Evolutionary conservation across 1,140 invertebrate genomes (phyloP), one percentile per base, ranked within the genome.

Genomic region (Choristoneura fumiferana): DNA sequence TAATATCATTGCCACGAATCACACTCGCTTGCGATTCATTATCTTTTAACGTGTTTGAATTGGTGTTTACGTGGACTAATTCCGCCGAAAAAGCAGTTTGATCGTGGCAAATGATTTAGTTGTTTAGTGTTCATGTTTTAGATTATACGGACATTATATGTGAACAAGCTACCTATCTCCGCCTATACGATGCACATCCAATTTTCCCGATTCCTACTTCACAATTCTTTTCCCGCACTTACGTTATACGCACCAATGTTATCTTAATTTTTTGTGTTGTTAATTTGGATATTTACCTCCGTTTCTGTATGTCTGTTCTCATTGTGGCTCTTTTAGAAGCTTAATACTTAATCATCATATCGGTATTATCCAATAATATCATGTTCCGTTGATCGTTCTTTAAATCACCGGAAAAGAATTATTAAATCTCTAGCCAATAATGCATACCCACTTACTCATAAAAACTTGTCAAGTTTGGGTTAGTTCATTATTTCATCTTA

Each of bases 71-170:
- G 6, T 52, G 38, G 22, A 33, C n/a, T n/a, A n/a, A n/a, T n/a
- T n/a, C n/a, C n/a, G n/a, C n/a, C n/a, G n/a, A n/a, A n/a, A n/a
- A n/a, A 53, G 52, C 58, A 65, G 70, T 71, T 58, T 63, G 67
- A 78, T 79, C 81, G 80, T 84, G 78, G 78, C 67, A 73, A 80
- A 67, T 64, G 72, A 84, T 76, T 77, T 87, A 87, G 84, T 84
- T 84, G 76, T 87, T 85, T 88, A 87, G 85, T 85, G 77, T 87
- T 88, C 85, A 86, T 86, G 85, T 88, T 86, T 81, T 88, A 88
- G 81, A 84, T 81, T 75, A 73, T 85, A 81, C 76, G 76, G 57
- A 73, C 72, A 76, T 67, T 76, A 78, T 79, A 69, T 81, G 63
- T 71, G 65, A 74, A 76, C 66, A 67, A 73, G 64, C 60, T 62